These are phyloP conservation scores for Apamea anceps DNA, from an alignment of 2,888 invertebrate genomes.

Conservation along the genomic window DNA sequence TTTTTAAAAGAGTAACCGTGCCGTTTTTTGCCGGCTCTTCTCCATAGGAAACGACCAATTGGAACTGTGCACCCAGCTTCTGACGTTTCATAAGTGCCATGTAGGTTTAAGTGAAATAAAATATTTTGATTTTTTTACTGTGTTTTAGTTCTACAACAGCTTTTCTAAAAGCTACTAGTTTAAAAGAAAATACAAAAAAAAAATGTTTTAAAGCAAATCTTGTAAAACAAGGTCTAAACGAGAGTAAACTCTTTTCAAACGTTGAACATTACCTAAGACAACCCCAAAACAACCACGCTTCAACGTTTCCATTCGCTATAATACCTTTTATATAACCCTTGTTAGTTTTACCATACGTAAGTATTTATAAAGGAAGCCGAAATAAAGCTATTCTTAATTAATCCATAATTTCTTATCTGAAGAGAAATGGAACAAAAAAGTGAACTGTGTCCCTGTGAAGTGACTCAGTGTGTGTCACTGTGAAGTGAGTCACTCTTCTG, in stretches of 20 bases:
- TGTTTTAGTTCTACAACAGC: background rate
- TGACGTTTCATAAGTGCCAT: too few species aligned
- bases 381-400: background rate
- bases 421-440: background rate
- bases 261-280: background rate
- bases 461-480: too few species aligned
- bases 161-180: background rate
- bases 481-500: too few species aligned
- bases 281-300: slow-evolving; percentile 7
- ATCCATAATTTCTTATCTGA: background rate
- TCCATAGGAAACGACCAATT: too few species aligned
- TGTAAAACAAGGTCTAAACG: background rate
- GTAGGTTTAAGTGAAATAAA: too few species aligned
- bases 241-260: background rate
- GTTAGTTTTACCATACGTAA: background rate
- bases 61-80: too few species aligned
- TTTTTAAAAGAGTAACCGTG: too few species aligned
- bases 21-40: too few species aligned
- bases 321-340: slow-evolving; percentile 22
- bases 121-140: background rate
- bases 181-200: background rate
- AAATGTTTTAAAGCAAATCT: background rate
- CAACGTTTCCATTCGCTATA: background rate
- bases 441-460: background rate
- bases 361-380: background rate